Evolutionary conservation across 1,140 invertebrate genomes (phyloP).

Genomic region (Physella acuta): DNA sequence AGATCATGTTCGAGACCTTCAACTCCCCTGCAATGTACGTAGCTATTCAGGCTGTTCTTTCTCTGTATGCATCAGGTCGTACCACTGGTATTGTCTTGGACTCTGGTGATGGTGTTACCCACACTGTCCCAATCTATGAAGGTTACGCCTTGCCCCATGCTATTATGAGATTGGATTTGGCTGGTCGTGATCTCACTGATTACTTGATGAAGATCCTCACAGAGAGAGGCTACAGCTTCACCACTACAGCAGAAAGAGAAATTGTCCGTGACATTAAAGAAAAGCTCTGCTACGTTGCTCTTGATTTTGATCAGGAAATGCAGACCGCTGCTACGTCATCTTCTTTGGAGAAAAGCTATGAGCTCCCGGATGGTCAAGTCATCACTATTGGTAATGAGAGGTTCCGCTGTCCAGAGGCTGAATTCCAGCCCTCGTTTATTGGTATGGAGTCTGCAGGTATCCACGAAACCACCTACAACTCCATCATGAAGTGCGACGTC

Average conservation of each 20-base stretch:
- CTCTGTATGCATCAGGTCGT: slow-evolving; percentile 76
- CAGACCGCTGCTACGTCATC: slow-evolving; percentile 32
- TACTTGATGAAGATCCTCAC: slow-evolving; percentile 79
- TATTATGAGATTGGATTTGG: slow-evolving; percentile 1
- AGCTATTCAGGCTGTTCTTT: slow-evolving; percentile 62
- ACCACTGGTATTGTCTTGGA: slow-evolving; percentile 62
- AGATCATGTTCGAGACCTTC: slow-evolving; percentile 63
- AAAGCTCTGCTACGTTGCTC: slow-evolving; percentile 10
- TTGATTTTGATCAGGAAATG: slow-evolving; percentile 51
- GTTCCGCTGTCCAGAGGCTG: slow-evolving; percentile 56
- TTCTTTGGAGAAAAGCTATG: slow-evolving; percentile 57
- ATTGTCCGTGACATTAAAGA: slow-evolving; percentile 72
- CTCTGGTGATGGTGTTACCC: slow-evolving; percentile 67
- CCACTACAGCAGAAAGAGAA: slow-evolving; percentile 51
- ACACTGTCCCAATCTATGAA: slow-evolving; percentile 28
- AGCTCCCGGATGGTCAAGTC: slow-evolving; percentile 59
- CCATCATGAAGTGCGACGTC: slow-evolving; percentile 64
- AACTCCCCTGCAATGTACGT: slow-evolving; percentile 89
- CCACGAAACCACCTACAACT: slow-evolving; percentile 74
- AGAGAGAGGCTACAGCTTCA: slow-evolving; percentile 63
- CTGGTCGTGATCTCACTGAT: slow-evolving; percentile 11
- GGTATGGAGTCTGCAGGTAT: slow-evolving; percentile 42
- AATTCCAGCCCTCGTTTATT: slow-evolving; percentile 71
- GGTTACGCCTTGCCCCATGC: slow-evolving; percentile 2
- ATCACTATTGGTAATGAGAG: slow-evolving; percentile 50